phyloP scores from a whole-genome alignment of 2,113 vertebrate genomes.

The Otocyon megalotis region DNA sequence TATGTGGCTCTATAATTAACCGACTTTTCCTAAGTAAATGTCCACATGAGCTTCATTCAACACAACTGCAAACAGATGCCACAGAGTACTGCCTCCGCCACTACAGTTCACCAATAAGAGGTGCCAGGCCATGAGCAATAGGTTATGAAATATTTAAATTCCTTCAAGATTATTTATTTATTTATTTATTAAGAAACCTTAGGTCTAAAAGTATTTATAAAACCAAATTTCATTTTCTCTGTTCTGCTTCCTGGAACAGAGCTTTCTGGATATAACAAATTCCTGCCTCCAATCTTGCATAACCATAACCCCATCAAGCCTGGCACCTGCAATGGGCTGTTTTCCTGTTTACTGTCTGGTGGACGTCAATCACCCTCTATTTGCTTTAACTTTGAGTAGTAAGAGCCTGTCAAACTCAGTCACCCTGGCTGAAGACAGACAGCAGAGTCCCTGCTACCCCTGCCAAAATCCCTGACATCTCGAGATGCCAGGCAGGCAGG shows the following conservation, averaged over 20 bases:
- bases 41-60: neutral
- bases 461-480: neutral
- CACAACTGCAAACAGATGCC: neutral
- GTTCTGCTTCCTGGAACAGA: constrained; percentile 13
- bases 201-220: constrained; percentile 46
- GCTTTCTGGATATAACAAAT: neutral
- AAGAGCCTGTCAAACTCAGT: neutral
- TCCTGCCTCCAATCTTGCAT: neutral
- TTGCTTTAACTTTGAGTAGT: constrained; percentile 37
- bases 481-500: neutral
- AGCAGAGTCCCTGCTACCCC: neutral
- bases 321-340: neutral
- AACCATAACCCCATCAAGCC: neutral
- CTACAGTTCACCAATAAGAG: neutral
- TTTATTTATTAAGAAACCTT: neutral
- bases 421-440: neutral
- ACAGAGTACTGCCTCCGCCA: no score
- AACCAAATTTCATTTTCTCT: constrained; percentile 13
- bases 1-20: neutral
- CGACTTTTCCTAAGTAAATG: constrained; percentile 11
- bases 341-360: constrained; percentile 2
- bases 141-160: constrained; percentile 1
- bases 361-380: neutral
- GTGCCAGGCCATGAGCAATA: neutral
- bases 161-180: neutral